phyloP scores from a whole-genome alignment of 2,888 invertebrate species.

The Siphlonurus alternatus region DNA sequence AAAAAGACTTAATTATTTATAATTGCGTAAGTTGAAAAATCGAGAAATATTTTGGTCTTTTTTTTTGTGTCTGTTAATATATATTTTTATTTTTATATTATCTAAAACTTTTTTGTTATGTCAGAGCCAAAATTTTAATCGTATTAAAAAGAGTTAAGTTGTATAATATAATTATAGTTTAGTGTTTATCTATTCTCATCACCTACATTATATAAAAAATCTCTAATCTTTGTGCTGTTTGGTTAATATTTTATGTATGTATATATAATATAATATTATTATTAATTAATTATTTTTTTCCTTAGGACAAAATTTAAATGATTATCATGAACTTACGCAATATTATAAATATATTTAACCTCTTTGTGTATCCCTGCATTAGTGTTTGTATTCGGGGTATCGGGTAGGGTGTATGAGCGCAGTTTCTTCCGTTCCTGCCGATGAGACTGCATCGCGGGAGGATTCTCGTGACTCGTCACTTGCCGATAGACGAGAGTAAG shows the following conservation, averaged over 20 bases:
- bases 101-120: neutral
- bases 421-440: conserved; percentile 7
- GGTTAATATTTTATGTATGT: neutral
- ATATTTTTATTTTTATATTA: neutral
- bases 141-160: neutral
- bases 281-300: neutral
- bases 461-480: conserved; percentile 14
- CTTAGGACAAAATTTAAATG: neutral
- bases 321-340: neutral
- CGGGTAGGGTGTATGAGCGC: conserved; percentile 28
- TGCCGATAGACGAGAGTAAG: conserved; percentile 14
- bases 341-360: neutral
- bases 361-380: conserved; percentile 27
- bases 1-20: neutral
- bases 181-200: neutral
- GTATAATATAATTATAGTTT: neutral
- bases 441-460: conserved; percentile 9
- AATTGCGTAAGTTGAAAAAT: neutral
- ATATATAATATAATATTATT: neutral
- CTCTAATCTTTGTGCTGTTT: neutral
- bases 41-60: neutral
- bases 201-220: neutral
- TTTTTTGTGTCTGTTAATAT: neutral
- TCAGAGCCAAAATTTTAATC: neutral
- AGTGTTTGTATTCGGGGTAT: conserved; percentile 64